Base-by-base conservation (phyloP, 2,113 vertebrate species). In the Leptobrachium ailaonicum region DNA sequence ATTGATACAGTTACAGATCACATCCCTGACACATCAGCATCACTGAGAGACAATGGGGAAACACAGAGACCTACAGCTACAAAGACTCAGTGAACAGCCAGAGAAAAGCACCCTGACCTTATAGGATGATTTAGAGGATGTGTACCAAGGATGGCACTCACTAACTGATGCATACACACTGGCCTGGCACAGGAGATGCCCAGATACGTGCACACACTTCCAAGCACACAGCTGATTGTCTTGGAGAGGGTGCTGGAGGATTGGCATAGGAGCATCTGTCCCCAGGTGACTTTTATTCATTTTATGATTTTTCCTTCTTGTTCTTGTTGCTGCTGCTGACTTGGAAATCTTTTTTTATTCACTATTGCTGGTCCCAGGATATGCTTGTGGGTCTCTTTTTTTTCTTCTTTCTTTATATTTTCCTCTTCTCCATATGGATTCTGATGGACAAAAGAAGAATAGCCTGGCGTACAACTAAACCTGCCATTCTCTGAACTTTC, bases 1-100 rank as follows among this genome's bases (percentile, higher is more conserved):
- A 14, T 77, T 44, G n/a, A 77, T 69, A 12, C 45, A 47, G 9
- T 6, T 43, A 41, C 20, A 20, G 13, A 42, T 9, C 45, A 42
- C 60, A 76, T 54, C 75, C 54, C 50, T 69, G 66, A 69, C 41
- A 41, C 50, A 41, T 71, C 76, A 50, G 58, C 68, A 71, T 70
- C 76, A 77, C 68, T 54, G 76, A 41, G 44, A 71, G 54, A 79
- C 77, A 79, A 79, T 79, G 77, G 66, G 20, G 44, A 66, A 43
- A 69, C 77, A 63, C 44, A 71, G 69, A 79, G 69, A 72, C 58
- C 68, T 72, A 66, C 56, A 68, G 11, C 63, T 68, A 12, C 77
- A 43, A 43, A 68, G 66, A 68, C 66, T 68, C 2, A 9, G 66
- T 13, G 41, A 77, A 42, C 20, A 64, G 72, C 4, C 45, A 66